Base-by-base conservation (phyloP, 2,797 vertebrate species). In the Centroberyx gerrardi region DNA sequence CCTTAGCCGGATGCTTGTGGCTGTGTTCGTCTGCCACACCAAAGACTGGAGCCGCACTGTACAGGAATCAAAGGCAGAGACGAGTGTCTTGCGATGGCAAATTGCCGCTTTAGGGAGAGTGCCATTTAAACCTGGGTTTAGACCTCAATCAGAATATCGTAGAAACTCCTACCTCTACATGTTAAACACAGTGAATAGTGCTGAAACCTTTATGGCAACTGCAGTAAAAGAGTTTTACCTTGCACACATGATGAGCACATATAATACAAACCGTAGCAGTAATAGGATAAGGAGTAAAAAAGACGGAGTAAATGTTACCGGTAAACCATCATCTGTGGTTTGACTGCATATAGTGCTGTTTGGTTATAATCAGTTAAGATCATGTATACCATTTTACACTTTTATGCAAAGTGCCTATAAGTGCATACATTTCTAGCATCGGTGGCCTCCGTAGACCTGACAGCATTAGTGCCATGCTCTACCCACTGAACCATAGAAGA, bases 21-120 rank as follows among this genome's bases (percentile, higher is more conserved):
- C 87, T 88, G 85, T 92, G 81, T 90, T 90, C 75, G 85, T 83
- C 86, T 78, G 82, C 80, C 81, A 38, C 13, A 49, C 65, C 0
- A 68, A 78, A 65, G 80, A 86, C 83, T 76, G 68, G 76, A 81
- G 70, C 62, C 22, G 72, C 29, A 31, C 33, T 7, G 5, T 76
- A 76, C 71, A 84, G 68, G 63, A 88, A 81, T 80, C 65, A 68
- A 53, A 84, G 7, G 33, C 17, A 28, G 68, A 84, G 78, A 89
- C 83, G 58, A 73, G 88, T 91, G 85, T 80, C 71, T 46, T 54
- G 52, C 8, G 1, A 44, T 46, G 55, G 74, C 54, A 66, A 84
- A 84, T 76, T 61, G 54, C 69, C 60, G 74, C 53, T 82, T 86
- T 83, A 64, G 68, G 77, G 72, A 69, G 27, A 51, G 64, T 31